phyloP scores from a whole-genome alignment of 2,113 vertebrate genomes.

The Thomomys bottae region DNA sequence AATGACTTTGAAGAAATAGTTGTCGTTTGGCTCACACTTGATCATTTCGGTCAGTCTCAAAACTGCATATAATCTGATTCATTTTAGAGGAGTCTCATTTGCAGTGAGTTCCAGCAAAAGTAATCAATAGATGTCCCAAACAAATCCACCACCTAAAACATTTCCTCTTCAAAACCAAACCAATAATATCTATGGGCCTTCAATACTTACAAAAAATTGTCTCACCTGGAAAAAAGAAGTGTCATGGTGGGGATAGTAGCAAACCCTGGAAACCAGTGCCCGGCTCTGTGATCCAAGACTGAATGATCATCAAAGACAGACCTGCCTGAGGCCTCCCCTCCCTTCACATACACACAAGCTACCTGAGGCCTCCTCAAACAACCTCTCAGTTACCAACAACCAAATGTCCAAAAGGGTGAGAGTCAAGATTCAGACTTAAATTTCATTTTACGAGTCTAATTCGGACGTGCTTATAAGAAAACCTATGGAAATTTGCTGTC shows the following conservation, averaged over 20 bases:
- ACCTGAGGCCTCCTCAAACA: background rate
- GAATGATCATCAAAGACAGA: background rate
- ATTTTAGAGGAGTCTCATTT: background rate
- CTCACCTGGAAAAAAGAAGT: background rate
- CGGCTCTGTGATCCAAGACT: background rate
- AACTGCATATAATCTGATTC: background rate
- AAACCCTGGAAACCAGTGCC: background rate
- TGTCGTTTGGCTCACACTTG: background rate
- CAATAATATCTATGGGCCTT: background rate
- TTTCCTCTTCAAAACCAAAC: background rate
- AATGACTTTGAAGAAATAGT: background rate
- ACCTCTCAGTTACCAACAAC: background rate
- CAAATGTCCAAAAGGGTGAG: background rate
- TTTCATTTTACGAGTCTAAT: background rate
- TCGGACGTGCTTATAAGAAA: slow-evolving; percentile 27
- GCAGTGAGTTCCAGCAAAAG: background rate
- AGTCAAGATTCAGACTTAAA: slow-evolving; percentile 50
- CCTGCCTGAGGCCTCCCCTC: background rate
- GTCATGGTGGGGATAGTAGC: background rate
- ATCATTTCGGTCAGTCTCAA: background rate
- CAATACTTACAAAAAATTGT: background rate
- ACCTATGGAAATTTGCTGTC: background rate
- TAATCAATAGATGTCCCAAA: background rate
- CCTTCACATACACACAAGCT: background rate
- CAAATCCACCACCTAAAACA: background rate